Percentiles rank a stretch among this genome's conserved stretches.
These are phyloP conservation scores for Melikaiella ostensackeni DNA, from an alignment of 2,888 invertebrate species.

Conservation along the genomic window DNA sequence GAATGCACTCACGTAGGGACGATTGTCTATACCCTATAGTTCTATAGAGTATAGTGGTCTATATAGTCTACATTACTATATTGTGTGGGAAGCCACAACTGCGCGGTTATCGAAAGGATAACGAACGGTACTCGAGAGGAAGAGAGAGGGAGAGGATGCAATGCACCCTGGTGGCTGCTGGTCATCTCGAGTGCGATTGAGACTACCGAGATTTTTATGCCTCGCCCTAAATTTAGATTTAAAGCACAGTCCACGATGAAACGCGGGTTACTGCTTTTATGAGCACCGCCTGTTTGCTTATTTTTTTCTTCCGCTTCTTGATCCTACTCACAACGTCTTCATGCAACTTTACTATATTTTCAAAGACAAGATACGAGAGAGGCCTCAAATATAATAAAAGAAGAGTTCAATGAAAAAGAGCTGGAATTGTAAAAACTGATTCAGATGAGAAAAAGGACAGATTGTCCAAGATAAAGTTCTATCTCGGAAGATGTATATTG, in stretches of 20 bases:
- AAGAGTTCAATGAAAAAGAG: neutral
- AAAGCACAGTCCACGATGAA: slow-evolving; percentile 38
- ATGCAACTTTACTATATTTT: slow-evolving; percentile 14
- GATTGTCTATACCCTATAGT: slow-evolving; percentile 22
- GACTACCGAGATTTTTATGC: slow-evolving; percentile 40
- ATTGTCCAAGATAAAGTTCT: no score
- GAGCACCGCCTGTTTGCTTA: slow-evolving; percentile 46
- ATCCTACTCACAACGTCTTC: slow-evolving; percentile 26
- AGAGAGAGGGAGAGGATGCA: slow-evolving; percentile 34
- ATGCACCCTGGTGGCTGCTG: slow-evolving; percentile 44
- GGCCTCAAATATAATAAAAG: neutral
- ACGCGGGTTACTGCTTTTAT: slow-evolving; percentile 38
- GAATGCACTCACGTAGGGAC: slow-evolving; percentile 15
- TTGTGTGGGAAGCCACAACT: slow-evolving; percentile 24
- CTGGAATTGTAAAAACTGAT: neutral
- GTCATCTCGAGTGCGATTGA: slow-evolving; percentile 46
- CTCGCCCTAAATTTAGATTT: slow-evolving; percentile 41
- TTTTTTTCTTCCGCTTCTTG: slow-evolving; percentile 28
- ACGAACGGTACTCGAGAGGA: slow-evolving; percentile 27
- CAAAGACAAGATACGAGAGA: neutral
- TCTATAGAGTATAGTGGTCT: slow-evolving; percentile 26
- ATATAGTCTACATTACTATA: slow-evolving; percentile 18
- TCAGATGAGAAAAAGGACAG: no score
- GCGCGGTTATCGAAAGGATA: slow-evolving; percentile 32
- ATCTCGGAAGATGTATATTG: no score